These are phyloP conservation scores for Orthonychiurus folsomi DNA, from an alignment of 2,888 invertebrate species.

Conservation along the genomic window DNA sequence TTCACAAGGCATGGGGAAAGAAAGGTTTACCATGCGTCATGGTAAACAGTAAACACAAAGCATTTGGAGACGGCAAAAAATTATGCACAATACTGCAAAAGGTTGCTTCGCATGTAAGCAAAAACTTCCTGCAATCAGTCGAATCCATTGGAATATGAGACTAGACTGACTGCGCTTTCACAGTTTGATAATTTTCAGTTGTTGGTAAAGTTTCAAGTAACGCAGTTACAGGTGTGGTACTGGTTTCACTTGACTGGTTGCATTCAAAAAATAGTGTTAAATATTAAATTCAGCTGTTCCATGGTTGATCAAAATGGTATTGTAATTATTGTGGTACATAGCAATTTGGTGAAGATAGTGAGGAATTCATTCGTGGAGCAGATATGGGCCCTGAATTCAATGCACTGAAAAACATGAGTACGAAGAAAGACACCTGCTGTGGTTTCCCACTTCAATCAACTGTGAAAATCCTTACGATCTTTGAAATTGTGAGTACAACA, in stretches of 20 bases:
- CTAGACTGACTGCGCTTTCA: background rate
- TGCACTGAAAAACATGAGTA: background rate
- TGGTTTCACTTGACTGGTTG: background rate
- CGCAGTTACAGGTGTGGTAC: background rate
- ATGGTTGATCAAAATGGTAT: background rate
- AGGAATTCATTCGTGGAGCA: no score
- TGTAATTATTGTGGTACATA: background rate
- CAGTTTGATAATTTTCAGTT: background rate
- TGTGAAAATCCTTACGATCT: background rate
- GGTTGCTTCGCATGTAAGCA: background rate
- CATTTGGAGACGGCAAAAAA: background rate
- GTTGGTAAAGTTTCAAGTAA: background rate
- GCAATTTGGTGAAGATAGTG: no score
- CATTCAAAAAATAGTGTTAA: background rate
- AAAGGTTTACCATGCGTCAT: no score
- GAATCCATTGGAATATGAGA: background rate
- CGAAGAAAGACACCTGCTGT: background rate
- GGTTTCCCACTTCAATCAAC: background rate
- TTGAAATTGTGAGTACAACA: no score
- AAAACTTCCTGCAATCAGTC: background rate
- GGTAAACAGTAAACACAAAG: background rate
- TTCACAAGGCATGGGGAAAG: no score
- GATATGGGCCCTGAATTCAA: no score
- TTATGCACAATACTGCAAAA: background rate
- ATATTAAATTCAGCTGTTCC: background rate